Evolutionary conservation across 2,797 vertebrate species (phyloP), one percentile per base, ranked within the genome.

Genomic region (Channa striata): DNA sequence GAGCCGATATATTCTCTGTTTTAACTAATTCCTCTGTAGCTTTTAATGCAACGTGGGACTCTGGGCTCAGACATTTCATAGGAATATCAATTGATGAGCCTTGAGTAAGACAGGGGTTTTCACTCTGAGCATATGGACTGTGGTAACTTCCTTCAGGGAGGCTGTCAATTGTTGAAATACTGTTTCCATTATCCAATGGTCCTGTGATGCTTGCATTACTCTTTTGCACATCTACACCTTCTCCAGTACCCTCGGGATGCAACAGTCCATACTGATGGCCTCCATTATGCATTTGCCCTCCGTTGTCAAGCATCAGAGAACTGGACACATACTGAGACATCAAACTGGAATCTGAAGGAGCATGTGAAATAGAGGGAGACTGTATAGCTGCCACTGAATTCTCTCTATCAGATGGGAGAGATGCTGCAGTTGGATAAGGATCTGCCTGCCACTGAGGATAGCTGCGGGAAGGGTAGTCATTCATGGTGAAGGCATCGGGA

Each of bases 241-340:
- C 86, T 70, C 78, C 87, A 61, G 82, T 83, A 34, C 82, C 74
- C 20, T 91, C 90, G 20, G 84, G 77, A 60, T 93, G 87, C 58
- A 93, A 68, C 30, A 93, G 75, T 70, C 89, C 91, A 83, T 87
- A 94, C 71, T 93, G 90, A 80, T 94, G 88, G 43, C 92, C 93
- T 81, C 89, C 90, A 19, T 94, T 94, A 77, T 93, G 91, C 72
- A 94, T 90, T 77, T 95, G 94, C 1, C 90, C 91, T 43, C 87
- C 92, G 59, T 92, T 92, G 86, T 93, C 93, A 19, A 95, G 93
- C 92, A 94, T 94, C 53, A 95, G 84, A 68, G 94, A 95, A 72
- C 88, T 95, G 30, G 94, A 95, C 60, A 95, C 90, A 61, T 94
- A 95, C 80, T 95, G 93, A 59, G 94, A 94, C 89, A 94, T 93